A percentile compares a stretch with the other conserved stretches of the same genome.
phyloP scores from a whole-genome alignment of 2,888 invertebrate genomes.

The Patella caerulea region DNA sequence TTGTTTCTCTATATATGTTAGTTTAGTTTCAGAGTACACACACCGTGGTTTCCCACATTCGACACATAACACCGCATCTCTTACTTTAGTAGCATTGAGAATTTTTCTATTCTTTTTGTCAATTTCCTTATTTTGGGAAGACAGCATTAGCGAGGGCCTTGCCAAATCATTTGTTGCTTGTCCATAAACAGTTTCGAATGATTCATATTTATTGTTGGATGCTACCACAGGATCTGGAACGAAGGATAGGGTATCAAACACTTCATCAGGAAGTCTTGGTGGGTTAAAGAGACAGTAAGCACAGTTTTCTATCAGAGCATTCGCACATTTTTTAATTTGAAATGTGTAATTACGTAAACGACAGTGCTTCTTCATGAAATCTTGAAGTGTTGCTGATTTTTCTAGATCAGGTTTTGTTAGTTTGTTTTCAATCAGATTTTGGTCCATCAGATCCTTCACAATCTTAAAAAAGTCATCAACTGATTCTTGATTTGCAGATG shows the following conservation, averaged over 20 bases:
- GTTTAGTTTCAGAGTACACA: not conserved
- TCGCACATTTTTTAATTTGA: no score
- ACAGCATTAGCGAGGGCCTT: not conserved
- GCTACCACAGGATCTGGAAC: not conserved
- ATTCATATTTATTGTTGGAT: not conserved
- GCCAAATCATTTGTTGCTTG: not conserved
- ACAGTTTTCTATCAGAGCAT: no score
- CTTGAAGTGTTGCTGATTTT: no score
- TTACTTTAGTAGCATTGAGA: constrained; percentile 3
- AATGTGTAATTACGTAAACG: no score
- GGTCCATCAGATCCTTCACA: not conserved
- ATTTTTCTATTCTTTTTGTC: not conserved
- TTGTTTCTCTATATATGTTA: not conserved
- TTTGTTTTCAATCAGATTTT: constrained; percentile 3
- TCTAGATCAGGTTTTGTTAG: not conserved
- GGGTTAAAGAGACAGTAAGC: not conserved
- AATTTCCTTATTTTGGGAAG: not conserved
- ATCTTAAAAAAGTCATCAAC: not conserved
- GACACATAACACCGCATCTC: not conserved
- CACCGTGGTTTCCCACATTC: constrained; percentile 5
- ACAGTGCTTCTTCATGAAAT: no score
- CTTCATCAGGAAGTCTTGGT: not conserved
- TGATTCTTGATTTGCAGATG: constrained; percentile 2
- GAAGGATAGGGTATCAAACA: not conserved
- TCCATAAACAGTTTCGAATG: not conserved